A percentile compares a stretch with the other conserved stretches of the same genome.
phyloP scores from a whole-genome alignment of 2,113 vertebrate genomes.

The Nanger granti region DNA sequence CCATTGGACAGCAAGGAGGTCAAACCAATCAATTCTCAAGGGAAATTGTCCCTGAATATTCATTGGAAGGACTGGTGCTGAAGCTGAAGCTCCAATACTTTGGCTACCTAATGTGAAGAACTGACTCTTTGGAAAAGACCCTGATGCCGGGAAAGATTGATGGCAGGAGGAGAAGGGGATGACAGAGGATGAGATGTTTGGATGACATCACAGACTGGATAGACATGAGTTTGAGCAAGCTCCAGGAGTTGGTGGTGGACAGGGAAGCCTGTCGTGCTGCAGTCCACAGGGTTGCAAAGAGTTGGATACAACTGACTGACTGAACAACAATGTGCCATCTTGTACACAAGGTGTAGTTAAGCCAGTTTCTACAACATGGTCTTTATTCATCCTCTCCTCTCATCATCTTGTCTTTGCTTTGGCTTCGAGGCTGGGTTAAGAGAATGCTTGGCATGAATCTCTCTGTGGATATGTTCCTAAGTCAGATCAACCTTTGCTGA shows the following conservation, averaged over 20 bases:
- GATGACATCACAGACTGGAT: neutral
- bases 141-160: neutral
- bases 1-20: neutral
- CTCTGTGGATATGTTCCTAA: no score
- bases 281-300: neutral
- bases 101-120: neutral
- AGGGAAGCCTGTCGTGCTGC: neutral
- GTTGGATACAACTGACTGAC: neutral
- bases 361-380: neutral
- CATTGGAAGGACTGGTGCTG: neutral
- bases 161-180: neutral
- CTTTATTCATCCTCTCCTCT: neutral
- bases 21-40: neutral
- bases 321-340: neutral
- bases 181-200: neutral
- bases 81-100: neutral
- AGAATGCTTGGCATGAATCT: rapidly evolving
- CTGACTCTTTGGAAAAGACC: neutral
- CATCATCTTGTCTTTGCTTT: neutral
- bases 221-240: neutral
- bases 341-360: neutral
- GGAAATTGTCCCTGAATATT: neutral
- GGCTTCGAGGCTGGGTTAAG: neutral
- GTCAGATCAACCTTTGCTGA: neutral
- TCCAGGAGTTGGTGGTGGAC: neutral